A percentile compares a stretch with the other conserved stretches of the same genome.
Evolutionary conservation across 2,797 vertebrate species (phyloP).

Genomic region (Podarcis lilfordi): DNA sequence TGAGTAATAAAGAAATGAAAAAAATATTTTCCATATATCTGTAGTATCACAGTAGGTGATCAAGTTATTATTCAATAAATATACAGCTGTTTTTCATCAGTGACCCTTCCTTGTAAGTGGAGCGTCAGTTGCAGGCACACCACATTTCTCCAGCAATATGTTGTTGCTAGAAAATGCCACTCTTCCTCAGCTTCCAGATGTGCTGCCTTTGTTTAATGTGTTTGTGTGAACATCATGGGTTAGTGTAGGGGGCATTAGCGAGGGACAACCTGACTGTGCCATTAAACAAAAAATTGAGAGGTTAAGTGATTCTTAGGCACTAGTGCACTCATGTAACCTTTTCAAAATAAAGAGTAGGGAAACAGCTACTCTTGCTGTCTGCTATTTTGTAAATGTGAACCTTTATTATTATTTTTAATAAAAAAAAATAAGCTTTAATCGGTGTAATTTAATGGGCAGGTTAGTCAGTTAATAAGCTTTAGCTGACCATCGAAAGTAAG

Average conservation of each 20-base stretch:
- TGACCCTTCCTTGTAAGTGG: neutral
- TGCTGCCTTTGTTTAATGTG: neutral
- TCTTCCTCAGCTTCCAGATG: neutral
- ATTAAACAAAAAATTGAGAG: neutral
- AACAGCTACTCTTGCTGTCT: neutral
- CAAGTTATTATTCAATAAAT: neutral
- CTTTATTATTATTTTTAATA: neutral
- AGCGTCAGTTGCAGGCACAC: neutral
- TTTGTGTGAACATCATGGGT: neutral
- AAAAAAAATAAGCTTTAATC: neutral
- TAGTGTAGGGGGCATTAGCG: neutral
- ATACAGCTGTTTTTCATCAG: neutral
- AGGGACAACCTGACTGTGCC: neutral
- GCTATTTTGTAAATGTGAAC: neutral
- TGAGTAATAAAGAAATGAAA: constrained; percentile 17
- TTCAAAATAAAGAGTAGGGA: neutral
- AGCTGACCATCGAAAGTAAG: neutral
- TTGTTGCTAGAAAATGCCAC: neutral
- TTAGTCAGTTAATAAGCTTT: neutral
- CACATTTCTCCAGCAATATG: neutral
- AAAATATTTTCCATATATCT: neutral
- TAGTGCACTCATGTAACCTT: neutral
- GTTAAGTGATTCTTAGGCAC: neutral
- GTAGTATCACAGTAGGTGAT: neutral
- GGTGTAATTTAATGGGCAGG: neutral